Evolutionary conservation across 2,888 invertebrate species (phyloP).

Genomic region (Disparrhopalites patrizii): DNA sequence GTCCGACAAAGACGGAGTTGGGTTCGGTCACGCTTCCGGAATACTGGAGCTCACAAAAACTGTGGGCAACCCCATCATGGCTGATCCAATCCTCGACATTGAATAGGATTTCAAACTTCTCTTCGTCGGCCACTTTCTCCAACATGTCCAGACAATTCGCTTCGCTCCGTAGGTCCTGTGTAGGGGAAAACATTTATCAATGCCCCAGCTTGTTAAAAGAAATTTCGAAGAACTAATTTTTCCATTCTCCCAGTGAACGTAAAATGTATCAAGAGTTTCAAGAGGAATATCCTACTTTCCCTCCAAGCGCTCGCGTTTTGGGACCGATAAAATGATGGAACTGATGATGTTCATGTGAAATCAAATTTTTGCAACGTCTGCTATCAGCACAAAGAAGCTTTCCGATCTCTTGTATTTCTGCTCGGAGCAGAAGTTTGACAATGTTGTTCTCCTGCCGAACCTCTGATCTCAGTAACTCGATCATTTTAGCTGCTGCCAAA

Average conservation of each 20-base stretch:
- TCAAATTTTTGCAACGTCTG: not conserved
- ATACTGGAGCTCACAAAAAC: not conserved
- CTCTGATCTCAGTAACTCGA: not conserved
- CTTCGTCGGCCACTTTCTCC: not conserved
- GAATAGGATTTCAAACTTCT: not conserved
- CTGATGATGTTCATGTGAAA: slow-evolving; percentile 19
- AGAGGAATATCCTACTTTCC: not conserved
- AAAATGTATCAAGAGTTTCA: too few relatives aligned
- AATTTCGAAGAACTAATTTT: too few relatives aligned
- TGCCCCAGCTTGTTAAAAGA: too few relatives aligned
- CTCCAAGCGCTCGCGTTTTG: not conserved
- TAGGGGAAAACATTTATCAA: too few relatives aligned
- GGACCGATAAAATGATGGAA: slow-evolving; percentile 4
- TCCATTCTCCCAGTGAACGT: too few relatives aligned
- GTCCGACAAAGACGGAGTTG: slow-evolving; percentile 1
- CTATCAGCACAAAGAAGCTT: slow-evolving; percentile 10
- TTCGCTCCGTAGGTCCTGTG: too few relatives aligned
- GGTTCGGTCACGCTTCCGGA: not conserved
- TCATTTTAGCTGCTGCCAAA: slow-evolving; percentile 1
- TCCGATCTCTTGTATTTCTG: not conserved
- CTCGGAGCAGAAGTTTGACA: not conserved
- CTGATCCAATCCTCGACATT: too few relatives aligned
- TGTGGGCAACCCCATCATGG: not conserved
- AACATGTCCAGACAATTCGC: too few relatives aligned
- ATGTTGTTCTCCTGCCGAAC: not conserved